phyloP scores from a whole-genome alignment of 2,113 vertebrate species.

The Tor tambroides region DNA sequence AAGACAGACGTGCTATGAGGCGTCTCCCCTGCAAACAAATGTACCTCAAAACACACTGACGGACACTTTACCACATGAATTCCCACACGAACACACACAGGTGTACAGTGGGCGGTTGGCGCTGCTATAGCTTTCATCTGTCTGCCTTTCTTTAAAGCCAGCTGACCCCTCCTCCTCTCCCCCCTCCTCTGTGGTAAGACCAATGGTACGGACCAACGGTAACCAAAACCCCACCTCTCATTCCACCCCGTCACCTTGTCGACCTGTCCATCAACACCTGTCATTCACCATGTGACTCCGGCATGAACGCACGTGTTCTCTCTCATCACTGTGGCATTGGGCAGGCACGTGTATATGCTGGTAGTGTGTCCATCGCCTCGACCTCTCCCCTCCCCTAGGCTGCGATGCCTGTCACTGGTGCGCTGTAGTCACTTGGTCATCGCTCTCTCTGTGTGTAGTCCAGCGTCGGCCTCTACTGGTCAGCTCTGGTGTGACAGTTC shows the following conservation, averaged over 20 bases:
- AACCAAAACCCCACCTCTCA: constrained; percentile 67
- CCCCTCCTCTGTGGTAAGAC: constrained; percentile 98
- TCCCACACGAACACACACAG: constrained; percentile 10
- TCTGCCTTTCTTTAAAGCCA: constrained; percentile 99
- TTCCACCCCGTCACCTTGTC: constrained; percentile 56
- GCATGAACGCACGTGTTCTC: constrained; percentile 54
- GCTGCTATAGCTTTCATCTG: constrained; percentile 94
- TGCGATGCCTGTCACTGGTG: constrained; percentile 8
- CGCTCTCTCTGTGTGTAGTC: constrained; percentile 34
- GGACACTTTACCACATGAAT: constrained; percentile 18
- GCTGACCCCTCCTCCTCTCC: constrained; percentile 89
- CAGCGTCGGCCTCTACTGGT: constrained; percentile 6
- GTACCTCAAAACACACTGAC: constrained; percentile 19
- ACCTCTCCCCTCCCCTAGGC: neutral
- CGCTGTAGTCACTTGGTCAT: constrained; percentile 41
- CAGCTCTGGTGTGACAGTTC: constrained; percentile 21
- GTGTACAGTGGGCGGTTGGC: constrained; percentile 58
- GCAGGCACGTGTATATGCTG: constrained; percentile 32
- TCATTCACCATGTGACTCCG: constrained; percentile 3
- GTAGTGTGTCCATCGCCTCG: constrained; percentile 25
- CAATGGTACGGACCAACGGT: constrained; percentile 84
- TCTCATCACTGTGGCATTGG: constrained; percentile 40
- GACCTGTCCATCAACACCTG: constrained; percentile 45
- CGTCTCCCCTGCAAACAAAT: constrained; percentile 34
- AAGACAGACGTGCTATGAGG: constrained; percentile 69